These are phyloP conservation scores for Parnassius orleans DNA, from an alignment of 2,888 invertebrate species.

Conservation along the genomic window DNA sequence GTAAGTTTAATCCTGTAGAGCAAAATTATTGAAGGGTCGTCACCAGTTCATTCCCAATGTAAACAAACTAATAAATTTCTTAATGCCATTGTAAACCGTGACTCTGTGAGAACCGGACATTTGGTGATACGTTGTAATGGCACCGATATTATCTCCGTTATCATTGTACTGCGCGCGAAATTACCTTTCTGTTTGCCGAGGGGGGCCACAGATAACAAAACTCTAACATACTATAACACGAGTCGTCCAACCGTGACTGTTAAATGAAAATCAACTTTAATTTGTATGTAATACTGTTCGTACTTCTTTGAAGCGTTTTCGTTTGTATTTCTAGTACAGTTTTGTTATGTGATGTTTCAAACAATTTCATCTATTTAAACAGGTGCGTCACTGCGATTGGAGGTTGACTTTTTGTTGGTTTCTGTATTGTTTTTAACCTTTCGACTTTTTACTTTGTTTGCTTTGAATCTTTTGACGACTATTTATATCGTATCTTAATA, in stretches of 20 bases:
- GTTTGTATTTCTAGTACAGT: constrained; percentile 6
- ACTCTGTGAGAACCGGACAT: constrained; percentile 43
- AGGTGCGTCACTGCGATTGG: constrained; percentile 20
- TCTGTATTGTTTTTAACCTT: not conserved
- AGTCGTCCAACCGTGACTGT: no score
- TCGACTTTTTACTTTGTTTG: no score
- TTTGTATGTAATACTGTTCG: not conserved
- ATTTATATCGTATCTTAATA: no score
- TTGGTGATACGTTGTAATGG: constrained; percentile 45
- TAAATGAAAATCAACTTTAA: constrained; percentile 1
- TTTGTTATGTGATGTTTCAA: constrained; percentile 17
- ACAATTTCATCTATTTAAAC: constrained; percentile 26
- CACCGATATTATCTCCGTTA: constrained; percentile 37
- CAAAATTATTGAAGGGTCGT: not conserved
- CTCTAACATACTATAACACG: constrained; percentile 1
- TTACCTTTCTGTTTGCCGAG: constrained; percentile 46
- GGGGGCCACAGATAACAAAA: constrained; percentile 38
- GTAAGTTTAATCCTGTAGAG: no score
- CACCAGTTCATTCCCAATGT: not conserved
- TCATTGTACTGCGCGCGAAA: constrained; percentile 42
- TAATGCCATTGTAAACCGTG: constrained; percentile 32
- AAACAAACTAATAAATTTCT: constrained; percentile 15
- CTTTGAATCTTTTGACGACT: no score
- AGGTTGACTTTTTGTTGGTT: constrained; percentile 5
- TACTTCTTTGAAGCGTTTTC: not conserved